Percentiles rank a stretch among this genome's conserved stretches.
phyloP scores from a whole-genome alignment of 2,113 vertebrate genomes.

The Antechinus flavipes region DNA sequence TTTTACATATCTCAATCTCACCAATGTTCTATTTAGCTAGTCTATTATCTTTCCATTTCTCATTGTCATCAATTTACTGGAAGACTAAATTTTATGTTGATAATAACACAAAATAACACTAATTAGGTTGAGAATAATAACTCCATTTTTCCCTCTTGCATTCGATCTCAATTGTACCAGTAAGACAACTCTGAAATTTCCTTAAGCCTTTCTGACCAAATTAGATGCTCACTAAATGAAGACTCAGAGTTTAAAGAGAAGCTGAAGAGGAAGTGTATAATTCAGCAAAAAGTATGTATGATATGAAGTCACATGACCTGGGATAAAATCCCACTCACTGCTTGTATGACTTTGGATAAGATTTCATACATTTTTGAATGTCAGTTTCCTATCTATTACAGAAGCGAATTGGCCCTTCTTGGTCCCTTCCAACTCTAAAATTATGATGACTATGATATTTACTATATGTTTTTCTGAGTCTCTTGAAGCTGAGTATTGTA shows the following conservation, averaged over 20 bases:
- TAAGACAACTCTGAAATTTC: background rate
- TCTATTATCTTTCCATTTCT: too few species aligned
- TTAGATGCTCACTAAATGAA: background rate
- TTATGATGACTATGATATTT: background rate
- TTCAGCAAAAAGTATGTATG: background rate
- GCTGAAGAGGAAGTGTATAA: background rate
- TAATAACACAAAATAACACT: too few species aligned
- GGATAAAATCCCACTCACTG: background rate
- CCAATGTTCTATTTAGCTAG: too few species aligned
- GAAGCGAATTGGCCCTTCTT: background rate
- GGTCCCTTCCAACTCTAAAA: background rate
- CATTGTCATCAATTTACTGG: too few species aligned
- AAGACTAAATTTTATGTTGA: too few species aligned
- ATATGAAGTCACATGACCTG: background rate
- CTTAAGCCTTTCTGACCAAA: background rate
- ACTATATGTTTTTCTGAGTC: background rate
- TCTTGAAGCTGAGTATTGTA: background rate
- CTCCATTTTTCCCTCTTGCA: background rate
- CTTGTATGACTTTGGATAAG: background rate
- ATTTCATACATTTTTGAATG: background rate
- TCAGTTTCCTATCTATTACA: background rate
- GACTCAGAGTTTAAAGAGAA: background rate
- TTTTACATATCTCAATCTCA: too few species aligned
- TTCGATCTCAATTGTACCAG: background rate
- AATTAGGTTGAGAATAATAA: too few species aligned